Conservation (phyloP, 2,888 invertebrate genomes). For the Microctonus hyperodae region DNA sequence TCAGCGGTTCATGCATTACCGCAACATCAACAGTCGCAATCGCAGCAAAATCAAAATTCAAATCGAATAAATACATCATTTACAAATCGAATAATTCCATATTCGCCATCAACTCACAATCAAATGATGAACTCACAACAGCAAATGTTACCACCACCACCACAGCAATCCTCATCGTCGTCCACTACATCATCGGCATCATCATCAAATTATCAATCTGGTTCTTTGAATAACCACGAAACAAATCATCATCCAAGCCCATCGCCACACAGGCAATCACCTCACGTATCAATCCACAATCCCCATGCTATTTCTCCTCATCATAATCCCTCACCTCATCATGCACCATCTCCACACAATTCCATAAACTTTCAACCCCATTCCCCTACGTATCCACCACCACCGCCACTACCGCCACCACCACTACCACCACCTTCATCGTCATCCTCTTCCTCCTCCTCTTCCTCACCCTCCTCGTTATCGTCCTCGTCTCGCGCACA, state of each 20-base stretch:
- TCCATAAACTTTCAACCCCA: constrained; percentile 65
- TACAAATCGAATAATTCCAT: constrained; percentile 34
- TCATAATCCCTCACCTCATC: constrained; percentile 52
- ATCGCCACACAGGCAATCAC: constrained; percentile 52
- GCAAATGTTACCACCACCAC: constrained; percentile 44
- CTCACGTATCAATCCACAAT: constrained; percentile 51
- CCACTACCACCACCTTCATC: constrained; percentile 47
- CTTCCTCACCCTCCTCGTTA: neutral
- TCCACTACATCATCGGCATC: constrained; percentile 26
- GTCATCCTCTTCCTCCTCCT: neutral
- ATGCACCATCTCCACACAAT: constrained; percentile 49
- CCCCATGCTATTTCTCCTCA: constrained; percentile 51
- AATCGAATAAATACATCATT: constrained; percentile 48
- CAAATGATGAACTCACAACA: constrained; percentile 38
- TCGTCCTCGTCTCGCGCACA: neutral
- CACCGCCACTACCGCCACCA: constrained; percentile 65
- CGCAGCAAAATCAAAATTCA: constrained; percentile 47
- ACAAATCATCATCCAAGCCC: constrained; percentile 48
- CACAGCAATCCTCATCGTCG: constrained; percentile 4
- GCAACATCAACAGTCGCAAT: constrained; percentile 50
- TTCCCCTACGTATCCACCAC: constrained; percentile 61
- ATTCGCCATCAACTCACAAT: constrained; percentile 38
- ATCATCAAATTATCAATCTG: constrained; percentile 40
- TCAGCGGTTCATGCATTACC: constrained; percentile 37
- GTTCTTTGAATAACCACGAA: constrained; percentile 38